These are phyloP conservation scores for Sphinx pinastri DNA, from an alignment of 2,888 invertebrate species.

Conservation along the genomic window DNA sequence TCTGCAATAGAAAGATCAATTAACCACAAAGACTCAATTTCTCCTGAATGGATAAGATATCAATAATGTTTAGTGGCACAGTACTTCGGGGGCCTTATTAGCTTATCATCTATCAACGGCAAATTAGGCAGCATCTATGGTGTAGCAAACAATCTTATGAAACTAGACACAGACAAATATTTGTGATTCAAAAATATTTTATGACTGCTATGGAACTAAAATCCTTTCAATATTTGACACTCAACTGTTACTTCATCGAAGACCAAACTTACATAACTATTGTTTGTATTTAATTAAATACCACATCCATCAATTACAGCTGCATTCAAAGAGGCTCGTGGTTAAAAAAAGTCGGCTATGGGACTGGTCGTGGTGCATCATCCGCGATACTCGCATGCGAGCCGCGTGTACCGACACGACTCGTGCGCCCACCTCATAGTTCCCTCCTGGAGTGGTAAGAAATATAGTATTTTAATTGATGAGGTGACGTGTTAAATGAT, in stretches of 20 bases:
- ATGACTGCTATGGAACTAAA: too few species aligned
- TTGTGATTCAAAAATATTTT: too few species aligned
- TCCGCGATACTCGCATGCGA: conserved; percentile 67
- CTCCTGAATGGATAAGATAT: too few species aligned
- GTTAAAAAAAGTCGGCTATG: conserved; percentile 69
- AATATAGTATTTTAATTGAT: conserved; percentile 2
- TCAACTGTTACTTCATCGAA: too few species aligned
- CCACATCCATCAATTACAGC: not conserved
- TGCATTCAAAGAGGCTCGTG: conserved; percentile 35
- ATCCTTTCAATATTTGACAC: too few species aligned
- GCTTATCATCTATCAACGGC: too few species aligned
- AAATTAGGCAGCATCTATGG: too few species aligned
- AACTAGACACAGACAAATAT: too few species aligned
- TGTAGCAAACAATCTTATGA: too few species aligned
- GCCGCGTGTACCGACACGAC: conserved; percentile 50
- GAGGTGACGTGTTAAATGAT: not conserved
- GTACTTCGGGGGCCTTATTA: not conserved
- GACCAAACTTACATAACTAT: too few species aligned
- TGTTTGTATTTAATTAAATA: not conserved
- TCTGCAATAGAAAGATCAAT: too few species aligned
- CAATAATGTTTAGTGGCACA: not conserved
- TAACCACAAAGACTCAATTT: too few species aligned
- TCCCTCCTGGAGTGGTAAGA: not conserved
- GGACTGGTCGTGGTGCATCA: conserved; percentile 75
- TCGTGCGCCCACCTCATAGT: conserved; percentile 31